These are phyloP conservation scores for Xestia c-nigrum DNA, from an alignment of 2,888 invertebrate genomes.

Conservation along the genomic window DNA sequence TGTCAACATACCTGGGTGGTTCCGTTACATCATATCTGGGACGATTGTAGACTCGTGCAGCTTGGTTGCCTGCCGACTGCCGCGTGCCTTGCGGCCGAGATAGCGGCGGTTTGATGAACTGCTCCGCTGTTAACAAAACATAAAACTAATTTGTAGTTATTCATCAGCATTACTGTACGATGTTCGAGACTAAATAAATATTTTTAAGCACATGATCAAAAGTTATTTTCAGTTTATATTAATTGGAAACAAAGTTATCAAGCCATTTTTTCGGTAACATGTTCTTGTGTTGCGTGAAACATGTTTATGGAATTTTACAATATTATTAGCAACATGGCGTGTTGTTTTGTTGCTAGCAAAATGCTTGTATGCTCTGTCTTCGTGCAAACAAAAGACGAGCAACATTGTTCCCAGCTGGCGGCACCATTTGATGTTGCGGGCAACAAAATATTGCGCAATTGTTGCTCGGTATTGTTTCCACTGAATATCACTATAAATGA, in stretches of 20 bases:
- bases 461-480: not conserved
- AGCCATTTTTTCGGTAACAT: not conserved
- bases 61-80: slow-evolving; percentile 69
- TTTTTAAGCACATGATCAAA: not conserved
- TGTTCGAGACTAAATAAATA: not conserved
- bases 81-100: slow-evolving; percentile 55
- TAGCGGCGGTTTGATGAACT: slow-evolving; percentile 69
- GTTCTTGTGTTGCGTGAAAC: not conserved
- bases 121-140: slow-evolving; percentile 64
- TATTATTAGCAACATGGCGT: not conserved
- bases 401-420: not conserved
- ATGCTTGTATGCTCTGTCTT: not conserved
- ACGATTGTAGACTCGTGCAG: slow-evolving; percentile 69
- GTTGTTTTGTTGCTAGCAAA: not conserved
- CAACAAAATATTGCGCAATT: slow-evolving; percentile 1
- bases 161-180: not conserved
- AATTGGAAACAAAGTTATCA: not conserved
- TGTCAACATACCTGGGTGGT: slow-evolving; percentile 49
- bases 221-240: not conserved
- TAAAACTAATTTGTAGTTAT: not conserved
- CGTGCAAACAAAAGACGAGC: not conserved
- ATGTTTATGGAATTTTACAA: not conserved
- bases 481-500: not conserved
- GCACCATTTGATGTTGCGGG: not conserved
- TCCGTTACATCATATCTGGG: slow-evolving; percentile 69